phyloP scores from a whole-genome alignment of 1,140 invertebrate genomes.

The Gryllus bimaculatus region DNA sequence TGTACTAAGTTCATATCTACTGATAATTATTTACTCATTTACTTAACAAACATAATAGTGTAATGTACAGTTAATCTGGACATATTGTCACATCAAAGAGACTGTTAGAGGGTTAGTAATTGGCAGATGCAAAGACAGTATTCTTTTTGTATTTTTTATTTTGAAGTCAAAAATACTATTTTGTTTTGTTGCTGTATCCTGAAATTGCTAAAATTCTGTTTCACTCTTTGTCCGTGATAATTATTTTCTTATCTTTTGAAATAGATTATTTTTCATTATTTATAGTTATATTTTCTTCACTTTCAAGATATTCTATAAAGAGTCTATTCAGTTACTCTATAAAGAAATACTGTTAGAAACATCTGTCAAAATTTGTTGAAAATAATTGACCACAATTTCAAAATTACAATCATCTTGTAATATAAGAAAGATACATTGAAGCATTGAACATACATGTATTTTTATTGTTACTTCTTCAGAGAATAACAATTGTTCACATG shows the following conservation, averaged over 20 bases:
- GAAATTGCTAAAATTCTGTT: too few relatives aligned
- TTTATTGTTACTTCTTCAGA: not conserved
- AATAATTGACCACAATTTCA: not conserved
- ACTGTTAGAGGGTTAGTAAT: not conserved
- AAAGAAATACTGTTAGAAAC: not conserved
- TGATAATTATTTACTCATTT: not conserved
- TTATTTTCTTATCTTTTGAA: not conserved
- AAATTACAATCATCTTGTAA: not conserved
- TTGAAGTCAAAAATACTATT: too few relatives aligned
- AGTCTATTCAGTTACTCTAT: too few relatives aligned
- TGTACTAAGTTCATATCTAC: too few relatives aligned
- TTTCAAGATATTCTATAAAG: too few relatives aligned
- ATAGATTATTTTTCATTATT: not conserved
- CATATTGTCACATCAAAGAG: not conserved
- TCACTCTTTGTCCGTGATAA: too few relatives aligned
- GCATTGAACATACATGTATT: not conserved
- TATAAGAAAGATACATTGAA: not conserved
- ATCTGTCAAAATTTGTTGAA: not conserved
- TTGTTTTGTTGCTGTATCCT: not conserved
- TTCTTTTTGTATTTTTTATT: too few relatives aligned
- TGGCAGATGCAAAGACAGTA: not conserved
- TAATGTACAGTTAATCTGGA: not conserved
- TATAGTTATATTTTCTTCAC: not conserved
- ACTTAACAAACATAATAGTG: not conserved
- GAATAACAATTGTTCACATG: not conserved